Percentiles rank a stretch among this genome's conserved stretches.
Evolutionary conservation across 2,113 vertebrate species (phyloP).

Genomic region (Psittacula cyanocephala): DNA sequence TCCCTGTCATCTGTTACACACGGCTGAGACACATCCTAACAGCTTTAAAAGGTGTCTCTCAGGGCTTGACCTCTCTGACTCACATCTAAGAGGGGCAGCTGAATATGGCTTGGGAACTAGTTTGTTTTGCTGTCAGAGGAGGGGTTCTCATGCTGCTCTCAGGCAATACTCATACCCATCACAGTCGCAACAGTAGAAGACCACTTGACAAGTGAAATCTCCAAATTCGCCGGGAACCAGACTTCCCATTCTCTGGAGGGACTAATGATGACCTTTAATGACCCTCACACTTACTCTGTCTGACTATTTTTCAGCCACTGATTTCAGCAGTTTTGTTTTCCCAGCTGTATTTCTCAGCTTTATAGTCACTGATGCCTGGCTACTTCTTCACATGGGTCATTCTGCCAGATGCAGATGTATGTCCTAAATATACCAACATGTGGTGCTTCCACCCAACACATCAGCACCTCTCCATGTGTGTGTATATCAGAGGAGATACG

Average conservation of each 20-base stretch:
- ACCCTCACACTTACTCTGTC: not conserved
- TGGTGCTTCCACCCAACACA: not conserved
- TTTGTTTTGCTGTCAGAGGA: not conserved
- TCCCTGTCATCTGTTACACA: not conserved
- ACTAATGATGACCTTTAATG: not conserved
- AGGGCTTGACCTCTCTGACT: not conserved
- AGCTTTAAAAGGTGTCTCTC: not conserved
- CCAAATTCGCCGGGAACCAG: not conserved
- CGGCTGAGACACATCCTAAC: not conserved
- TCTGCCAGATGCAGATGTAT: not conserved
- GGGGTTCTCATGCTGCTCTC: not conserved
- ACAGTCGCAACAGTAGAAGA: not conserved
- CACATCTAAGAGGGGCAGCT: not conserved
- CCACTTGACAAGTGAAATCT: not conserved
- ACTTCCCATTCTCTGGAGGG: not conserved
- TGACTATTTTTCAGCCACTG: not conserved
- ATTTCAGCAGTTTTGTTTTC: not conserved
- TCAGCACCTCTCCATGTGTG: not conserved
- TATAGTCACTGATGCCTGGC: not conserved
- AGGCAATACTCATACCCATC: not conserved
- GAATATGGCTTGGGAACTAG: not conserved
- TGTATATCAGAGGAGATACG: accelerated
- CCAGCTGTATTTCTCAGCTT: not conserved
- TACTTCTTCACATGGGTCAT: not conserved
- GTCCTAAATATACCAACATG: not conserved